Conservation (phyloP, 2,797 vertebrate species). For the Emys orbicularis region DNA sequence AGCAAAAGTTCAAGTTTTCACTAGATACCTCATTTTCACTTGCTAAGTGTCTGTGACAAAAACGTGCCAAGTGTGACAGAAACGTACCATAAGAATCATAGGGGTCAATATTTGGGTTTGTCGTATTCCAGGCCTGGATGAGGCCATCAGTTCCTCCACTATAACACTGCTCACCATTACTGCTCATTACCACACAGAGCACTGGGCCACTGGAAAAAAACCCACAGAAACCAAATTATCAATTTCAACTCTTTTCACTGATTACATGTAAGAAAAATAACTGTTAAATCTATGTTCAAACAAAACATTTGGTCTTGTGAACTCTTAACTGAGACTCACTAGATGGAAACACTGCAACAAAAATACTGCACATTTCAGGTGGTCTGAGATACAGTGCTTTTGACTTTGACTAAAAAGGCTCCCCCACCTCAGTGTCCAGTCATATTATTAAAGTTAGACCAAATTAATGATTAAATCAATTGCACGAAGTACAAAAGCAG, state of each 20-base stretch:
- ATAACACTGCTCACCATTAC: constrained; percentile 95
- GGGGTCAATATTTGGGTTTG: constrained; percentile 95
- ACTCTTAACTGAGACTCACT: neutral
- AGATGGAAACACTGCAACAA: neutral
- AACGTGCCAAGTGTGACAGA: neutral
- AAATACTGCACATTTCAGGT: neutral
- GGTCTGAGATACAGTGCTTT: neutral
- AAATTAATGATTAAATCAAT: neutral
- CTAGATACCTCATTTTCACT: neutral
- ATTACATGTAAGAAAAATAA: neutral
- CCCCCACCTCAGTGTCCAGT: neutral
- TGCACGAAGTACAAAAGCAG: neutral
- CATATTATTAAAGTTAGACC: neutral
- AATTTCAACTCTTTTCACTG: neutral
- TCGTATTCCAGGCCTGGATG: constrained; percentile 97
- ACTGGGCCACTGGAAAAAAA: constrained; percentile 90
- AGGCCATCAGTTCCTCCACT: constrained; percentile 95
- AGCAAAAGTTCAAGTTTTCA: fast-evolving
- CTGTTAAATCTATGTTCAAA: neutral
- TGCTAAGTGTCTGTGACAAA: neutral
- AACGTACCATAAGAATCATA: constrained; percentile 95
- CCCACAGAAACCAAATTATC: neutral
- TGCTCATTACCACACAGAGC: constrained; percentile 97
- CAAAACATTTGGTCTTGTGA: neutral
- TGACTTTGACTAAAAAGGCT: neutral